A percentile compares a stretch with the other conserved stretches of the same genome.
Evolutionary conservation across 2,797 vertebrate genomes (phyloP).

Genomic region (Varecia variegata): DNA sequence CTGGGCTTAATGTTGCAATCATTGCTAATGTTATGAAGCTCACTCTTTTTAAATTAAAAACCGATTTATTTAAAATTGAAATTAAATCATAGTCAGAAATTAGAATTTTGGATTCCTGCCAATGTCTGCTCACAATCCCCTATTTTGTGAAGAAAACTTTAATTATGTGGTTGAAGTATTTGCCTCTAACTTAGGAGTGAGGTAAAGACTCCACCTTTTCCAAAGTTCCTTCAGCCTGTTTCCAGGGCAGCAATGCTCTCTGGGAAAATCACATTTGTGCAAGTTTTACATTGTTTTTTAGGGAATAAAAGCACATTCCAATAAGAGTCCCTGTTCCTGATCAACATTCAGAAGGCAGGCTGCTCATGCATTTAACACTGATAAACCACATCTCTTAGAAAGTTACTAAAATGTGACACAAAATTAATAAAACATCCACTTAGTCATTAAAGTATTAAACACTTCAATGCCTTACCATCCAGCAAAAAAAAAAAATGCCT

Average conservation of each 20-base stretch:
- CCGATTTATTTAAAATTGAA: conserved; percentile 99
- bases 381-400: not conserved
- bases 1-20: conserved; percentile 91
- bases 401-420: conserved; percentile 3
- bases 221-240: conserved; percentile 73
- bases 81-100: conserved; percentile 99
- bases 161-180: conserved; percentile 88
- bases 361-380: not conserved
- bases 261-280: conserved; percentile 64
- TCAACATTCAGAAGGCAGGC: not conserved
- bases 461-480: not conserved
- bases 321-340: not conserved
- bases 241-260: conserved; percentile 59
- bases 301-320: not conserved
- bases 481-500: not conserved
- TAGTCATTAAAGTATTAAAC: conserved; percentile 25
- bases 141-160: conserved; percentile 93
- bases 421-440: conserved; percentile 37
- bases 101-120: conserved; percentile 97
- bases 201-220: conserved; percentile 68
- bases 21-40: conserved; percentile 93
- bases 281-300: conserved; percentile 18
- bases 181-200: conserved; percentile 80
- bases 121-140: conserved; percentile 88
- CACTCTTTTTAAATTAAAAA: conserved; percentile 99